Base-by-base conservation (phyloP, 2,888 invertebrate species). In the Parnassius smintheus region DNA sequence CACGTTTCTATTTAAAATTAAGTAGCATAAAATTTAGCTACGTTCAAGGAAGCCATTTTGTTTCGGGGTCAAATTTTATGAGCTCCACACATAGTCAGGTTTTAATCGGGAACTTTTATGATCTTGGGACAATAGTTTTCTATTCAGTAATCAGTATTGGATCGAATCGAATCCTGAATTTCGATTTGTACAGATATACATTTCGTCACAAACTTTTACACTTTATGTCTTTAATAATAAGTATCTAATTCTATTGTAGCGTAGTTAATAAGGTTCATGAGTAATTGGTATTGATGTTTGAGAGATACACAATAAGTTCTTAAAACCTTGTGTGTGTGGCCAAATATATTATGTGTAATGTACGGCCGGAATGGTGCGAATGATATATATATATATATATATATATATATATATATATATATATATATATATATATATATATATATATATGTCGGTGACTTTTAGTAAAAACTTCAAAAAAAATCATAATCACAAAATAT, bases 31-130 rank as follows among this genome's bases (percentile, higher is more conserved):
- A 68, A 55, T 62, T 65, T 64, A 57, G 55, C 56, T 59, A 61
- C 59, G 64, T 80, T 82, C 83, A 72, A 73, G 78, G 84, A 82
- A 83, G 79, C 72, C 68, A 67, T 70, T 72, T 70, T 68, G 58
- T 61, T 68, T 69, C 71, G 73, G 73, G 77, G 77, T 74, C 75
- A 67, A 66, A 70, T 78, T 85, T 84, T 82, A 82, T 78, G 70
- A 71, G 72, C 9, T 13, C 9, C 68, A 77, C 78, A 76, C 87
- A 84, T 81, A 85, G 83, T 77, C 74, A 72, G 78, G 55, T 77
- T 85, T 80, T 84, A 81, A 85, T 85, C 78, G 80, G 72, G 68
- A 71, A 68, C 71, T 77, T 81, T 82, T 83, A 75, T 64, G 70
- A 72, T 65, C 56, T 50, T 61, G 62, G 65, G 64, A 70, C 70